Conservation (phyloP, 2,113 vertebrate genomes). For the Corythornis madagascariensis region DNA sequence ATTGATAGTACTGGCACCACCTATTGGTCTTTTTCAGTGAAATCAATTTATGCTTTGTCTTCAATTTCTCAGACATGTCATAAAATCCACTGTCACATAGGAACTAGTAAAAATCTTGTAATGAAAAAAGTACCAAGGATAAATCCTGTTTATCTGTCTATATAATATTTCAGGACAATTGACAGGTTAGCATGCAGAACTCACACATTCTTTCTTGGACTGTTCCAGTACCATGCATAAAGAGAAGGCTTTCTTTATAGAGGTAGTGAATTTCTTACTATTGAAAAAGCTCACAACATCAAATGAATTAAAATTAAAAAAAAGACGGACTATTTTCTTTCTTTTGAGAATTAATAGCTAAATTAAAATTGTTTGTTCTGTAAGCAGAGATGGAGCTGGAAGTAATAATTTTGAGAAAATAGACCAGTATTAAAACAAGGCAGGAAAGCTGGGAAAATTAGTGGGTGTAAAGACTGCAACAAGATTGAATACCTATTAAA, state of each 20-base stretch:
- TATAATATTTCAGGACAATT: background rate
- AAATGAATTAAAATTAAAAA: background rate
- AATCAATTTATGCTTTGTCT: background rate
- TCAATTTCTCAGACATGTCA: background rate
- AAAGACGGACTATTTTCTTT: background rate
- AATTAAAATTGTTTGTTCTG: background rate
- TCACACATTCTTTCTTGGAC: background rate
- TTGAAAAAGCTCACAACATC: background rate
- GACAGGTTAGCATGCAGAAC: background rate
- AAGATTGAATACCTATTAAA: background rate
- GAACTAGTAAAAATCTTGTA: background rate
- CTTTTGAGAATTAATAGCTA: background rate
- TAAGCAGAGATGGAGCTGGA: background rate
- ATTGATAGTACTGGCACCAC: conserved; percentile 24
- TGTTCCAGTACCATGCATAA: background rate
- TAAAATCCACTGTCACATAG: background rate
- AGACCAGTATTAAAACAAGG: background rate
- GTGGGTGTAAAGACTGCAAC: background rate
- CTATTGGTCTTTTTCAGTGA: conserved; percentile 7
- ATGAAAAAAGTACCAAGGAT: background rate
- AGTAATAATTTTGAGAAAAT: background rate
- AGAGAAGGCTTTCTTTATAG: background rate
- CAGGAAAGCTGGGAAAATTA: background rate
- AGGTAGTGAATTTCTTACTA: background rate
- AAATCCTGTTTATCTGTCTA: background rate